phyloP scores from a whole-genome alignment of 1,140 invertebrate genomes.

The Euwallacea similis region DNA sequence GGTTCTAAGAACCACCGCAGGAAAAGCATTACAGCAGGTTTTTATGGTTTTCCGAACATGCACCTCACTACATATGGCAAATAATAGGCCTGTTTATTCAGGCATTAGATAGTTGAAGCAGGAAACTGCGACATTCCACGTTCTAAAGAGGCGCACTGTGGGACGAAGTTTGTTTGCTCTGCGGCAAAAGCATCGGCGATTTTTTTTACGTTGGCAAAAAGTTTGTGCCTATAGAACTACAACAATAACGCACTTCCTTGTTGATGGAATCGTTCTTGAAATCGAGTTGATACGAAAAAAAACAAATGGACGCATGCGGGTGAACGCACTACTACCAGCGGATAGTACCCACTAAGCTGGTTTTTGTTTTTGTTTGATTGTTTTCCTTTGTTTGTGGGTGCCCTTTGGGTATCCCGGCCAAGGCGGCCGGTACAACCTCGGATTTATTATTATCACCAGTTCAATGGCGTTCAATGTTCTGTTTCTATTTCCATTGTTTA shows the following conservation, averaged over 20 bases:
- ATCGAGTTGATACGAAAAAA: constrained; percentile 13
- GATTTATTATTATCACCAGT: background rate
- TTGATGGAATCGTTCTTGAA: constrained; percentile 24
- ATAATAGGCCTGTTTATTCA: constrained; percentile 24
- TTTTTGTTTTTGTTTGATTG: constrained; percentile 29
- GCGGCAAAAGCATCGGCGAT: constrained; percentile 2
- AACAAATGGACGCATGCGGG: constrained; percentile 31
- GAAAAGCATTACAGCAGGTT: constrained; percentile 16
- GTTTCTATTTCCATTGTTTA: no score
- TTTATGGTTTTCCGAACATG: constrained; percentile 28
- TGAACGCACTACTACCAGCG: constrained; percentile 22
- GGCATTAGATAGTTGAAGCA: constrained; percentile 29
- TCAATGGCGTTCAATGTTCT: background rate
- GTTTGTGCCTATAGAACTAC: background rate
- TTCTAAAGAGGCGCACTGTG: constrained; percentile 5
- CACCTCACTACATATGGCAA: constrained; percentile 23
- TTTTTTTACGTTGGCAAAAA: background rate
- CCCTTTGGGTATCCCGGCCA: constrained; percentile 23
- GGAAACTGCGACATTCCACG: constrained; percentile 33
- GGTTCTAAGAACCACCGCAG: background rate
- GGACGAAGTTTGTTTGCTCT: background rate
- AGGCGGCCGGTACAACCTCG: constrained; percentile 12
- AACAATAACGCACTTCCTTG: no score
- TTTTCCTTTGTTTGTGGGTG: constrained; percentile 19
- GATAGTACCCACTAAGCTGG: constrained; percentile 19